A percentile compares a stretch with the other conserved stretches of the same genome.
Conservation (phyloP, 2,113 vertebrate genomes). For the Podarcis cretensis region DNA sequence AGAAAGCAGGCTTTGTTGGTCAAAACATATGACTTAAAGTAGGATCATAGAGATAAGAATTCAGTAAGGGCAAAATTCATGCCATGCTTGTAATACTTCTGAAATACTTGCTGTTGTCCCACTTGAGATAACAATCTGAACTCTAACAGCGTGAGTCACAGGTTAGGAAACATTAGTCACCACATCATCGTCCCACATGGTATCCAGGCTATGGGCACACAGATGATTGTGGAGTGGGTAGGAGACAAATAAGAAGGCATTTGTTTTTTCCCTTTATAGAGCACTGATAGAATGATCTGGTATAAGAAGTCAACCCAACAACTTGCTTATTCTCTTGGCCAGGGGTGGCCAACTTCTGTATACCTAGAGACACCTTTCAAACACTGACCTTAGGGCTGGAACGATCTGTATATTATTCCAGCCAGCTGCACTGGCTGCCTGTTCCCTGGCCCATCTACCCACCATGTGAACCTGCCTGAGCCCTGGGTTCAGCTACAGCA, state of each 20-base stretch:
- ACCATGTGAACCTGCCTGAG: no score
- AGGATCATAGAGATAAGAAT: background rate
- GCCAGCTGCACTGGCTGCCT: background rate
- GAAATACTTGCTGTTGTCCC: constrained; percentile 31
- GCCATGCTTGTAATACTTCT: background rate
- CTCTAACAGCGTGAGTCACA: constrained; percentile 24
- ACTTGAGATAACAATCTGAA: constrained; percentile 27
- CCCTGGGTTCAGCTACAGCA: no score
- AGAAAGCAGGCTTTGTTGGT: background rate
- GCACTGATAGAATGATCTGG: background rate
- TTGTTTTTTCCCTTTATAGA: background rate
- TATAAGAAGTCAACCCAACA: background rate
- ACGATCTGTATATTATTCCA: background rate
- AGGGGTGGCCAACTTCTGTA: background rate
- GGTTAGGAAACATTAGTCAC: background rate
- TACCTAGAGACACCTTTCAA: background rate
- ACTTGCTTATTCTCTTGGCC: background rate
- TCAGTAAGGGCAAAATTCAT: background rate
- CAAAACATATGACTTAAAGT: background rate
- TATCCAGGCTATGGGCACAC: background rate
- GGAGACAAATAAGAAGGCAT: background rate
- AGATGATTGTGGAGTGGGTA: background rate
- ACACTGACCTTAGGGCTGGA: background rate
- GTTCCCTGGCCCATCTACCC: no score
- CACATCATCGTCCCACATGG: background rate